Evolutionary conservation across 2,113 vertebrate genomes (phyloP), one percentile per base, ranked within the genome.

Genomic region (Brachypodius melanocephalos): DNA sequence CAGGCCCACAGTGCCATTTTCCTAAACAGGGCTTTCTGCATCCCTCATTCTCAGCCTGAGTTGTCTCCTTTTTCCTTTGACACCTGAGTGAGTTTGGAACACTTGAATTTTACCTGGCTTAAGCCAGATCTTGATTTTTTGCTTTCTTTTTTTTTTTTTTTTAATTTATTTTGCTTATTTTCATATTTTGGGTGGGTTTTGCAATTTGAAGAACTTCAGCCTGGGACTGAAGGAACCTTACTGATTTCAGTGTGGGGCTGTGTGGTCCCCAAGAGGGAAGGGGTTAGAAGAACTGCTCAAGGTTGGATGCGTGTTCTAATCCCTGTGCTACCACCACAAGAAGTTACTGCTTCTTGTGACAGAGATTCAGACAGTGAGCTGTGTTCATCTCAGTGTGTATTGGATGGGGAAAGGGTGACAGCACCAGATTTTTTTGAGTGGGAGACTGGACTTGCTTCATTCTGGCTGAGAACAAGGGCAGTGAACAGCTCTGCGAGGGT

Each of bases 301-400:
- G 63, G 65, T 25, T 69, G 57, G 43, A 6, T 25, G 40, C 38
- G 10, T 1, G 5, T 26, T 81, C 26, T 10, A 9, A 77, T 10
- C 45, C 10, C 28, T 49, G 24, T 54, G 38, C 58, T 13, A 10
- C 51, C 71, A 10, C 24, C 51, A 12, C 36, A 11, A 51, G 42
- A 74, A 19, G 36, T 10, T 34, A 42, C 21, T 59, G 38, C 17
- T 55, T n/a, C 48, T 62, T 54, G 15, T 22, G 36, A 1, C 48
- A 45, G 25, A 15, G 19, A 12, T 26, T 66, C 52, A 45, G 26
- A 25, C 29, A 19, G 15, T 2, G 20, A 67, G 32, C 49, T 42
- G 4, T 0, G 6, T 1, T 71, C 65, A 59, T 38, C 58, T 32
- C 34, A 14, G 8, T 8, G 32, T 34, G 26, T 5, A 1, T 0